These are phyloP conservation scores for Orgyia antiqua DNA, from an alignment of 2,888 invertebrate species.

Conservation along the genomic window DNA sequence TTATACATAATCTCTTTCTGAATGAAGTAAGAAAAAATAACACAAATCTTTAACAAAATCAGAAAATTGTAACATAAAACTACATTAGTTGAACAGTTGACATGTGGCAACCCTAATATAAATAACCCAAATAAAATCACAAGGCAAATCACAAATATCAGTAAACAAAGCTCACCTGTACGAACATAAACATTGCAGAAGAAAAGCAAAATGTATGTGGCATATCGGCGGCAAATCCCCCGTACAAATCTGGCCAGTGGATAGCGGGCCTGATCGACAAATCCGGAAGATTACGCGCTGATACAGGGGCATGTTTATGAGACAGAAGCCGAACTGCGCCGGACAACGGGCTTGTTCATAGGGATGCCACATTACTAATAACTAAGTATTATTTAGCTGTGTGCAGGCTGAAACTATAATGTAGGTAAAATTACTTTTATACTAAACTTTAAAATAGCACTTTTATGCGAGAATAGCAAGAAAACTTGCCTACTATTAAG, in stretches of 20 bases:
- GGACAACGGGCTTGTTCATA: constrained; percentile 41
- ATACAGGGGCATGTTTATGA: constrained; percentile 75
- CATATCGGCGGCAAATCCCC: constrained; percentile 69
- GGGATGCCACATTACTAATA: constrained; percentile 37
- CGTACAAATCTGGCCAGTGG: constrained; percentile 73
- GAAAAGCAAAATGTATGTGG: constrained; percentile 73
- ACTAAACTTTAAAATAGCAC: too few relatives aligned
- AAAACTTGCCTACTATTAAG: too few relatives aligned
- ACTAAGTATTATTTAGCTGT: not conserved
- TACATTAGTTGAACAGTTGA: too few relatives aligned
- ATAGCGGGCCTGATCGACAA: constrained; percentile 76
- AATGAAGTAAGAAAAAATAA: too few relatives aligned
- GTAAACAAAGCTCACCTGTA: constrained; percentile 56
- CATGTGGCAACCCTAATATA: not conserved
- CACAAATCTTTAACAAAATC: too few relatives aligned
- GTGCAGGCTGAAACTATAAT: too few relatives aligned
- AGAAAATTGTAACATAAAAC: too few relatives aligned
- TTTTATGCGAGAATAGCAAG: too few relatives aligned
- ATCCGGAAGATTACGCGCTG: constrained; percentile 77
- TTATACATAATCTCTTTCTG: too few relatives aligned
- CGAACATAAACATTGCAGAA: constrained; percentile 68
- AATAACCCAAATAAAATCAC: constrained; percentile 18
- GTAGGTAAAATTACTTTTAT: too few relatives aligned
- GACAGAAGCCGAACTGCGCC: constrained; percentile 52
- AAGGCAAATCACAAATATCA: constrained; percentile 22